Evolutionary conservation across 2,113 vertebrate species (phyloP).

Genomic region (Nettapus auritus): DNA sequence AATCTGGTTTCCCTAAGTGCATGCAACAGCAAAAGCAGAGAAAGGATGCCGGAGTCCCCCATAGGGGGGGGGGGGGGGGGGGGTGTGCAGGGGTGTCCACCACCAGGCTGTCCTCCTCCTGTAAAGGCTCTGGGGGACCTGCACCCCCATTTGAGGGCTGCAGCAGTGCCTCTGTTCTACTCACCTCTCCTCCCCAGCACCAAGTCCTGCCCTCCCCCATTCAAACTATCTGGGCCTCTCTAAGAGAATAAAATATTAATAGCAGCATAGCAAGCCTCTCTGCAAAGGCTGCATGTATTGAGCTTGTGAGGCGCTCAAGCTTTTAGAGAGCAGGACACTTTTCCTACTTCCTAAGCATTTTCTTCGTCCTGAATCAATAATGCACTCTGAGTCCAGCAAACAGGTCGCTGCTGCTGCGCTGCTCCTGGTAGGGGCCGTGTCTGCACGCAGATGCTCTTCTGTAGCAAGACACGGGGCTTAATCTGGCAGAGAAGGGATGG

Average conservation of each 20-base stretch:
- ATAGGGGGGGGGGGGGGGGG: rapidly evolving
- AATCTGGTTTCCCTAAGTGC: rapidly evolving
- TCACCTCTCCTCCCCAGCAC: neutral
- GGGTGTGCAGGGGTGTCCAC: neutral
- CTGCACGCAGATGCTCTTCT: neutral
- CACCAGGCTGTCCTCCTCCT: neutral
- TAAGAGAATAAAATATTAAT: slow-evolving; percentile 94
- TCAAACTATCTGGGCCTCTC: slow-evolving; percentile 55
- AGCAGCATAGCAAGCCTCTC: slow-evolving; percentile 81
- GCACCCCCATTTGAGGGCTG: neutral
- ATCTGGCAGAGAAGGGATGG: neutral
- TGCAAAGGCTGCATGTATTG: slow-evolving; percentile 73
- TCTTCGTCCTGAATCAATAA: slow-evolving; percentile 81
- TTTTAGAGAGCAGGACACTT: slow-evolving; percentile 82
- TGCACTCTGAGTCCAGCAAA: slow-evolving; percentile 54
- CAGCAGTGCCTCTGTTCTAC: neutral
- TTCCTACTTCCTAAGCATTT: slow-evolving; percentile 85
- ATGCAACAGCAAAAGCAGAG: neutral
- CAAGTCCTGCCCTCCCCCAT: slow-evolving; percentile 40
- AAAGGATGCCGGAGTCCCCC: neutral
- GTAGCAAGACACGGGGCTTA: neutral
- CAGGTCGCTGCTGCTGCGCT: neutral
- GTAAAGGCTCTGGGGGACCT: neutral
- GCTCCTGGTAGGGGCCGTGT: neutral
- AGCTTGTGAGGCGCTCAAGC: slow-evolving; percentile 72